Evolutionary conservation across 23 tunicate species (phyloP).

Genomic region (Trididemnum miniatum): DNA sequence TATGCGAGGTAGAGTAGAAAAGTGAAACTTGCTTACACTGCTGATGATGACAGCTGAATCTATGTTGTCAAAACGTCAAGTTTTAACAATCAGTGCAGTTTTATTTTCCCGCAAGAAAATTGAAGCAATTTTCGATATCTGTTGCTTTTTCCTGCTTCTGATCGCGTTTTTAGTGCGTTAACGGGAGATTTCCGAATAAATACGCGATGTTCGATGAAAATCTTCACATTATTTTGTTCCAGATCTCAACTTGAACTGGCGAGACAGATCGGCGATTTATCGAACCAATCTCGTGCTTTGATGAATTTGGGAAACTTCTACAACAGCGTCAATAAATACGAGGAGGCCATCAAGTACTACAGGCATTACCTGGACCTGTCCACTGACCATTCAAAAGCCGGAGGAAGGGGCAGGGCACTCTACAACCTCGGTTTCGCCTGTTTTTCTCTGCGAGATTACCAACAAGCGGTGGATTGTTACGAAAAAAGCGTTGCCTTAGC

Average conservation of each 20-base stretch:
- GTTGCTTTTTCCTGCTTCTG: background rate
- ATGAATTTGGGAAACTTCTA: constrained; percentile 82
- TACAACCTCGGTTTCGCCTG: constrained; percentile 85
- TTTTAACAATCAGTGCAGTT: no score
- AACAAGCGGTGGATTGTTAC: constrained; percentile 54
- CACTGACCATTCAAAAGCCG: background rate
- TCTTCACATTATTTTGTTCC: constrained; percentile 1
- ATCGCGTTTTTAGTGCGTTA: no score
- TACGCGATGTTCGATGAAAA: no score
- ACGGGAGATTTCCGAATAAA: no score
- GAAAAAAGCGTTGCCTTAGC: constrained; percentile 51
- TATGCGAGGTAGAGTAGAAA: no score
- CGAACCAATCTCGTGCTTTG: constrained; percentile 61
- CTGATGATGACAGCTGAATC: no score
- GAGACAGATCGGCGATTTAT: constrained; percentile 25
- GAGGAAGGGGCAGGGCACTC: constrained; percentile 68
- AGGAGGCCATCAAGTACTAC: constrained; percentile 54
- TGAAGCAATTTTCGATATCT: no score
- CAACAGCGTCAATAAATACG: constrained; percentile 43
- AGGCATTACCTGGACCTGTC: constrained; percentile 39
- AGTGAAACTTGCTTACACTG: no score
- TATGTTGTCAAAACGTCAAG: no score
- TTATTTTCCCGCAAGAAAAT: no score
- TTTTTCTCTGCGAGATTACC: constrained; percentile 46
- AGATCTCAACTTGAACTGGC: constrained; percentile 58